Percentiles rank a stretch among this genome's conserved stretches.
Conservation (phyloP, 2,113 vertebrate genomes). For the Carassius carassius region DNA sequence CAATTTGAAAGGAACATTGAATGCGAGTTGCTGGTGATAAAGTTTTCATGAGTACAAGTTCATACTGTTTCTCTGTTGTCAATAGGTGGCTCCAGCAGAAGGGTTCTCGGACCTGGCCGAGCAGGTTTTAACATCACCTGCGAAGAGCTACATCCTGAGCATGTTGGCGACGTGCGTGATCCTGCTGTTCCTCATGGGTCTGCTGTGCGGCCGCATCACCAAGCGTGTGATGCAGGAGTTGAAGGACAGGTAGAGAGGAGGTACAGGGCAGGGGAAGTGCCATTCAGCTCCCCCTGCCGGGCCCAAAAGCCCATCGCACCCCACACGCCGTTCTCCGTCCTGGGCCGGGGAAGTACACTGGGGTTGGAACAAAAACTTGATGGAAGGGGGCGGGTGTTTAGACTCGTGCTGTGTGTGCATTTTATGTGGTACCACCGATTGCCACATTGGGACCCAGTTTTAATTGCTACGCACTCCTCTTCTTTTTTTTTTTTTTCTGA, state of each 20-base stretch:
- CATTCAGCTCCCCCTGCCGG: background rate
- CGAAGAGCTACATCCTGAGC: slow-evolving; percentile 95
- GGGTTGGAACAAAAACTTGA: slow-evolving; percentile 26
- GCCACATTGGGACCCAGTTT: slow-evolving; percentile 66
- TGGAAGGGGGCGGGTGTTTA: slow-evolving; percentile 19
- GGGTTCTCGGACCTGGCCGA: slow-evolving; percentile 94
- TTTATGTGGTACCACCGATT: slow-evolving; percentile 31
- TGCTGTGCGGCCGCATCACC: slow-evolving; percentile 95
- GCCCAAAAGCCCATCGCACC: background rate
- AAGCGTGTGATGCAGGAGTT: slow-evolving; percentile 95
- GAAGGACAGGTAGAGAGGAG: slow-evolving; percentile 95
- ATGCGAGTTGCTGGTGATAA: background rate
- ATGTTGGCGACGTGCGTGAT: slow-evolving; percentile 86
- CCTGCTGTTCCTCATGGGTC: slow-evolving; percentile 90
- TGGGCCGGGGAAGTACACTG: slow-evolving; percentile 23
- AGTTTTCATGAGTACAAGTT: too few relatives aligned
- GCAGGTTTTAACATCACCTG: slow-evolving; percentile 94
- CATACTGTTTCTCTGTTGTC: background rate
- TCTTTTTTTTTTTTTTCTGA: background rate
- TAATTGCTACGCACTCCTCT: slow-evolving; percentile 14
- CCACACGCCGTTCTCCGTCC: slow-evolving; percentile 9
- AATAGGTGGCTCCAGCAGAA: slow-evolving; percentile 93
- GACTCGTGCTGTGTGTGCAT: slow-evolving; percentile 28
- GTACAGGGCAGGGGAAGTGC: slow-evolving; percentile 52
- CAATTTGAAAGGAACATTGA: background rate